Percentiles rank a stretch among this genome's conserved stretches.
Conservation (phyloP, 2,888 invertebrate genomes). For the Drosophila nigricruria region DNA sequence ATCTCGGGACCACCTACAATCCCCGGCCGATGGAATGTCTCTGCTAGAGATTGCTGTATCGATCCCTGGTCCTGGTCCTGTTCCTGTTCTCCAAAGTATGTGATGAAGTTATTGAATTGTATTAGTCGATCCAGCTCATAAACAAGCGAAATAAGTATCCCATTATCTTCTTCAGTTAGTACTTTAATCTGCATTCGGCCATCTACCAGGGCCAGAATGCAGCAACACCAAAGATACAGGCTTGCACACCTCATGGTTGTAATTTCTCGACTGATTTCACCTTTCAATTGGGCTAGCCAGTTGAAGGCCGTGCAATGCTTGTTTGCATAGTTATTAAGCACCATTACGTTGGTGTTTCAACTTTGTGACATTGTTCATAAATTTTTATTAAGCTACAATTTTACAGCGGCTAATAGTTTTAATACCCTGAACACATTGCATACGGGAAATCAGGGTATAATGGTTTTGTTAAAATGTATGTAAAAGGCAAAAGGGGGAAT, state of each 20-base stretch:
- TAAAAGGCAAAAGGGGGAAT: too few relatives aligned
- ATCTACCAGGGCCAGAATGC: constrained; percentile 1
- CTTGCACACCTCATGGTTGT: constrained; percentile 6
- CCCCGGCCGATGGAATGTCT: constrained; percentile 18
- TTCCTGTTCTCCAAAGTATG: background rate
- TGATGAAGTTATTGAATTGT: background rate
- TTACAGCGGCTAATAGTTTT: too few relatives aligned
- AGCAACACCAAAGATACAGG: constrained; percentile 9
- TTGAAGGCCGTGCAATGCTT: background rate
- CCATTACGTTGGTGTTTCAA: background rate
- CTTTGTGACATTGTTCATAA: background rate
- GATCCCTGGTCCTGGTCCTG: background rate
- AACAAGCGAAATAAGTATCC: background rate
- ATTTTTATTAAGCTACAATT: too few relatives aligned
- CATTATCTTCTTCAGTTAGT: constrained; percentile 1
- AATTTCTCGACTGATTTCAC: background rate
- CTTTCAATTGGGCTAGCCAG: background rate
- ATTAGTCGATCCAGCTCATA: background rate
- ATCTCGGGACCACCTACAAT: constrained; percentile 11
- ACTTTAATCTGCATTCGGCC: constrained; percentile 5
- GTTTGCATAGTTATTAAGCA: constrained; percentile 14
- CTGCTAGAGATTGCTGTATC: constrained; percentile 7
- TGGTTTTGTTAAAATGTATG: too few relatives aligned
- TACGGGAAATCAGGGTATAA: too few relatives aligned
- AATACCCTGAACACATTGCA: too few relatives aligned